Percentiles rank a stretch among this genome's conserved stretches.
phyloP scores from a whole-genome alignment of 2,888 invertebrate species.

The Alviniconcha strummeri region DNA sequence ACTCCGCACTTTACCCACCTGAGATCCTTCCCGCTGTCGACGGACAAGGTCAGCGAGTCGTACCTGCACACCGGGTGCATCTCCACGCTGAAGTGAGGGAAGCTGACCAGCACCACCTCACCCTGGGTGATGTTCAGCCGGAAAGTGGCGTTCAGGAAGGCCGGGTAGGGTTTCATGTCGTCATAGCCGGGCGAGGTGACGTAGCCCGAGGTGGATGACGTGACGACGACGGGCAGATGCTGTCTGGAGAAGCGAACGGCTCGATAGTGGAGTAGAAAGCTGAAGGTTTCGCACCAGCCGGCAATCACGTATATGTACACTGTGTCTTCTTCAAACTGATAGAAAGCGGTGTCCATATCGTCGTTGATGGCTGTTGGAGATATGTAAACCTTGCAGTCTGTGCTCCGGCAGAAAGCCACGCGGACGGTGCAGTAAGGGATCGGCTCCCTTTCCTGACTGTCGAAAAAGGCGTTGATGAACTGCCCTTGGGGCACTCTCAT shows the following conservation, averaged over 20 bases:
- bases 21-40: too few relatives aligned
- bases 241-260: neutral
- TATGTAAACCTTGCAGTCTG: too few relatives aligned
- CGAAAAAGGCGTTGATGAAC: too few relatives aligned
- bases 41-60: too few relatives aligned
- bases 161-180: slow-evolving; percentile 6
- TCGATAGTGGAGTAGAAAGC: neutral
- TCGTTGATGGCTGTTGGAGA: neutral
- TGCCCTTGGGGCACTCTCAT: too few relatives aligned
- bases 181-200: slow-evolving; percentile 13
- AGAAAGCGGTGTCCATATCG: neutral
- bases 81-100: slow-evolving; percentile 27
- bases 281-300: neutral
- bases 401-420: neutral
- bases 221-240: neutral
- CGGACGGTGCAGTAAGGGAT: neutral
- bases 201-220: slow-evolving; percentile 18
- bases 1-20: neutral
- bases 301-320: neutral
- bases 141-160: neutral
- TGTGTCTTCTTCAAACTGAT: neutral
- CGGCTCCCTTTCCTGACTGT: too few relatives aligned
- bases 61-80: slow-evolving; percentile 12
- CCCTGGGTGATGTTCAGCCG: neutral
- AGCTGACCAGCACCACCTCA: slow-evolving; percentile 26